phyloP scores from a whole-genome alignment of 2,888 invertebrate genomes.

The Papilio gigon region DNA sequence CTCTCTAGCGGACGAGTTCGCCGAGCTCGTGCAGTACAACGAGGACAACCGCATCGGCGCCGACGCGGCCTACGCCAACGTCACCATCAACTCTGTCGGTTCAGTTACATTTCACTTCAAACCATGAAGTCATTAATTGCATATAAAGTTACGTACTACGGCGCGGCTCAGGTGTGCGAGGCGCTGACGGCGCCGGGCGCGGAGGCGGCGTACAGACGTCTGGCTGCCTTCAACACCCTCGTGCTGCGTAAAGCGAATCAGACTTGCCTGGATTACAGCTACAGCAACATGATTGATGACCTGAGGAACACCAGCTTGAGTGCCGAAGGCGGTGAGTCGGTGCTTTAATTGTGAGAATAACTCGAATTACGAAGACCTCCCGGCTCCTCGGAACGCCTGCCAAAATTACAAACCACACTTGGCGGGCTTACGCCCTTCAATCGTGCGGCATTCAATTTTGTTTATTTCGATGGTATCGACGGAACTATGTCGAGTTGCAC shows the following conservation, averaged over 20 bases:
- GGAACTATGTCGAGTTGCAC: no score
- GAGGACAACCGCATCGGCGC: constrained; percentile 92
- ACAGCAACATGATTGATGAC: constrained; percentile 87
- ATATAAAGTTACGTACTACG: not conserved
- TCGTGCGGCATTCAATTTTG: no score
- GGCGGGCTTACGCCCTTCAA: no score
- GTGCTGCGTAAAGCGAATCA: constrained; percentile 85
- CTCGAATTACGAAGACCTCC: no score
- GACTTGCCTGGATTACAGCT: constrained; percentile 92
- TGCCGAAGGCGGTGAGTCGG: constrained; percentile 82
- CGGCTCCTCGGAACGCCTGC: no score
- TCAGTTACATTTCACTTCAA: no score
- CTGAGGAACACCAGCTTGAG: constrained; percentile 87
- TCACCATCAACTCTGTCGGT: constrained; percentile 89
- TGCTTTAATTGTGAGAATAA: constrained; percentile 4
- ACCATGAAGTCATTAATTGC: not conserved
- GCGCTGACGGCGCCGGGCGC: constrained; percentile 85
- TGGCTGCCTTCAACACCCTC: constrained; percentile 88
- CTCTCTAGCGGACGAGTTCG: constrained; percentile 92
- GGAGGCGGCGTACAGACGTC: constrained; percentile 84
- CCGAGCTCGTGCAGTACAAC: constrained; percentile 96
- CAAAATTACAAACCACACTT: no score
- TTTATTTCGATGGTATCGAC: no score
- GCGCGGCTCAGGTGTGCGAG: constrained; percentile 83
- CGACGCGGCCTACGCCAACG: constrained; percentile 81